Evolutionary conservation across 2,113 vertebrate genomes (phyloP), one percentile per base, ranked within the genome.

Genomic region (Struthio camelus): DNA sequence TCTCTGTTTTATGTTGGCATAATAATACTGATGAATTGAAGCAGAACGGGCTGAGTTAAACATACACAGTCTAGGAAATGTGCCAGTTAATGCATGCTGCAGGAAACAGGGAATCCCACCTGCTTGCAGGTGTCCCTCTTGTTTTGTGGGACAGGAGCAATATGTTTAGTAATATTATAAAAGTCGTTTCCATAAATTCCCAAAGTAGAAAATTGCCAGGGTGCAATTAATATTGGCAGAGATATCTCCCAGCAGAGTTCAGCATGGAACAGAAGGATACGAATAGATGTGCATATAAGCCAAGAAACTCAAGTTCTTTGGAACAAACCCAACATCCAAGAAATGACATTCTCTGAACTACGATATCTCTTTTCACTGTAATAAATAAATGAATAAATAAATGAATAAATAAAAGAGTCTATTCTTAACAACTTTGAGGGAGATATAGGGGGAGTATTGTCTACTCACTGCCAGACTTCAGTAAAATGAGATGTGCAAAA

Each of bases 51-150:
- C 50, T 80, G 80, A 85, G 87, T 94, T 87, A 79, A 90, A 66
- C 10, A 56, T 0, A 78, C 34, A 12, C 32, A 58, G 38, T 32
- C 36, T 27, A 51, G 76, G 86, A 84, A 69, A 40, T 2, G 34
- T 85, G 69, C 83, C 90, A 90, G 84, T 18, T 80, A 77, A 92
- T 82, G 80, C 95, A 92, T 0, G 0, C 17, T 17, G 7, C 25
- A 32, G 44, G 19, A 76, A 93, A 66, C 61, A 82, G 58, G 80
- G 84, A 85, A 93, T 85, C 48, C 80, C 86, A 96, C 84, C 70
- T 72, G 80, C 66, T 94, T 87, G 56, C 77, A 93, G 94, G 84
- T 79, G 44, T 65, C 25, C 85, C 7, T 77, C 64, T 48, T 3
- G 0, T 79, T 96, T 46, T 48, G 9, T 56, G 34, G 83, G 51